These are phyloP conservation scores for Agrypnia vestita DNA, from an alignment of 1,140 invertebrate species.

Conservation along the genomic window DNA sequence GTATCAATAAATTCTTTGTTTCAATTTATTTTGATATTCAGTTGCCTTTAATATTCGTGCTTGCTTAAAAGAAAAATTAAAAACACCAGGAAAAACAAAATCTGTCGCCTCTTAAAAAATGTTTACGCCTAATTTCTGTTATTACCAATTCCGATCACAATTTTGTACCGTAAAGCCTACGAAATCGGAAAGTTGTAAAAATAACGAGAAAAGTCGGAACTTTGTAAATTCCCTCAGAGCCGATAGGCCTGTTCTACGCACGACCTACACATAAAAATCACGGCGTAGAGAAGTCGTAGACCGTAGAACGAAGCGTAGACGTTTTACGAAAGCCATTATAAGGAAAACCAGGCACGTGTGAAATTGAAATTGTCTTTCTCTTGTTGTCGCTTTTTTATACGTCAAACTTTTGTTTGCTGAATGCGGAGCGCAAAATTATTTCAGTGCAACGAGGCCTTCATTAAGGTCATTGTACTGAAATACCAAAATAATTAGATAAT, in stretches of 20 bases:
- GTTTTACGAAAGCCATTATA: constrained; percentile 59
- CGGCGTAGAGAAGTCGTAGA: constrained; percentile 40
- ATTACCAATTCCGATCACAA: constrained; percentile 61
- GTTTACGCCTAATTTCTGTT: constrained; percentile 60
- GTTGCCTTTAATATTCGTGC: too few species aligned
- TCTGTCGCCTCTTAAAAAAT: constrained; percentile 12
- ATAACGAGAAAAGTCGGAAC: constrained; percentile 60
- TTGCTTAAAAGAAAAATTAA: neutral
- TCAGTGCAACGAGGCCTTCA: neutral
- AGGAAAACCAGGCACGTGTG: constrained; percentile 61
- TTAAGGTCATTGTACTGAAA: too few species aligned
- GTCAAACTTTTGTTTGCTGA: constrained; percentile 56
- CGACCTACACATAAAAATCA: constrained; percentile 61
- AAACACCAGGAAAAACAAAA: constrained; percentile 6
- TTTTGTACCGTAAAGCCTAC: constrained; percentile 56
- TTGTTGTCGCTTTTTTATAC: constrained; percentile 59
- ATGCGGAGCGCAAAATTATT: constrained; percentile 18
- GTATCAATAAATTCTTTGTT: too few species aligned
- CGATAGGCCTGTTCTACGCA: constrained; percentile 55
- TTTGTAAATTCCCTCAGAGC: constrained; percentile 57
- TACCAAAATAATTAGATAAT: too few species aligned
- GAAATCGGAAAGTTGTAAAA: constrained; percentile 61
- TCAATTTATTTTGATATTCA: too few species aligned
- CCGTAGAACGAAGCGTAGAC: constrained; percentile 47
- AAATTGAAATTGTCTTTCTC: constrained; percentile 62